Percentiles rank a stretch among this genome's conserved stretches.
These are phyloP conservation scores for Calcarius ornatus DNA, from an alignment of 2,113 vertebrate species.

Conservation along the genomic window DNA sequence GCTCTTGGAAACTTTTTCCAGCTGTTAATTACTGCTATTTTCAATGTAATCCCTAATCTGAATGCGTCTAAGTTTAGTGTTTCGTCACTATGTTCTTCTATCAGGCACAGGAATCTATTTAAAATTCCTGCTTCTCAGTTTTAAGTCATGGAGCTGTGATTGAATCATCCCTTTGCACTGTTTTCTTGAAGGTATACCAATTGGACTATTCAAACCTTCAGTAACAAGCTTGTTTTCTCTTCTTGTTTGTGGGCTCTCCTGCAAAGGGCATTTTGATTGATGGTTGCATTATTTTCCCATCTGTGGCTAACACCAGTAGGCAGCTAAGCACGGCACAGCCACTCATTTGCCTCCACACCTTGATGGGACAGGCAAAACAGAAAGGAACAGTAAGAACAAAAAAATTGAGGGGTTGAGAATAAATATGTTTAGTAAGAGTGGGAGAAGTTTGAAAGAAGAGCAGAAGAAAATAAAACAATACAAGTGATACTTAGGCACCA, in stretches of 20 bases:
- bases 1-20: neutral
- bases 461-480: neutral
- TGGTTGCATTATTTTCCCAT: neutral
- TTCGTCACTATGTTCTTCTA: neutral
- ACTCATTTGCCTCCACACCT: neutral
- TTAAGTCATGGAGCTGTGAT: neutral
- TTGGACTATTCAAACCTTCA: neutral
- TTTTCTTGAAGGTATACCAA: neutral
- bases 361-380: neutral
- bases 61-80: neutral
- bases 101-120: neutral
- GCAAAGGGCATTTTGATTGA: neutral
- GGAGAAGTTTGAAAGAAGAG: neutral
- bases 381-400: neutral
- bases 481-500: neutral
- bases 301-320: neutral
- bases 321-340: neutral
- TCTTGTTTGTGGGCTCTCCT: neutral
- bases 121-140: rapidly evolving
- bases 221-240: neutral
- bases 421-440: neutral
- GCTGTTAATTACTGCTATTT: neutral
- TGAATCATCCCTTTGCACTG: neutral
- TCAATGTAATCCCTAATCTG: neutral
- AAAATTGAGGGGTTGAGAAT: rapidly evolving